Conservation (phyloP, 2,888 invertebrate genomes). For the Cacoxenus indagator region DNA sequence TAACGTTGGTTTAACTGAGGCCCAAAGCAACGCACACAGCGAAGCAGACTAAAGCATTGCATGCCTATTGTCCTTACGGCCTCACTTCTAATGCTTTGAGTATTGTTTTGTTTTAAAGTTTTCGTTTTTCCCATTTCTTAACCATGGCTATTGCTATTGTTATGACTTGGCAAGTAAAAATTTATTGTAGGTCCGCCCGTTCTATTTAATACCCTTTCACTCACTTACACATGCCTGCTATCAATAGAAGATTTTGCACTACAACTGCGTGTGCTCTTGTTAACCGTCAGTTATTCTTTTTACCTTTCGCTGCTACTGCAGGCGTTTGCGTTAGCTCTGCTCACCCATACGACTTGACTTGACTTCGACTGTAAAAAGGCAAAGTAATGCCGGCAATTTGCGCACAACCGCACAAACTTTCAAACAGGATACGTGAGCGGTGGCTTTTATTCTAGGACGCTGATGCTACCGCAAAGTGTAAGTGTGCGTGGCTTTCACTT, state of each 20-base stretch:
- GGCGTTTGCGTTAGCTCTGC: not conserved
- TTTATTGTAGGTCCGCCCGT: not conserved
- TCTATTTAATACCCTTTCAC: not conserved
- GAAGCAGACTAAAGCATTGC: not conserved
- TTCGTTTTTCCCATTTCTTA: not conserved
- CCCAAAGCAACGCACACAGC: not conserved
- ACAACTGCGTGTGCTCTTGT: not conserved
- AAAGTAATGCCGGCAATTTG: constrained; percentile 18
- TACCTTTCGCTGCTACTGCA: not conserved
- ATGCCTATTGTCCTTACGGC: constrained; percentile 34
- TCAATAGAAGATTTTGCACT: not conserved
- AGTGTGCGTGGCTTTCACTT: not conserved
- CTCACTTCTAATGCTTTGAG: constrained; percentile 35
- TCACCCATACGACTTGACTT: not conserved
- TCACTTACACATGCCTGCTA: not conserved
- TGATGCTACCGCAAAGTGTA: not conserved
- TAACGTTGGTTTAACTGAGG: not conserved
- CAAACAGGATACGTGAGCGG: not conserved
- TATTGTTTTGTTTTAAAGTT: not conserved
- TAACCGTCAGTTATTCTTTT: not conserved
- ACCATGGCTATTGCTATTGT: not conserved
- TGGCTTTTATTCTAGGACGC: not conserved
- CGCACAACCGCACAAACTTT: constrained; percentile 1
- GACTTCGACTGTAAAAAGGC: constrained; percentile 4
- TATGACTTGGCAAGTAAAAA: not conserved